Evolutionary conservation across 2,113 vertebrate species (phyloP), one percentile per base, ranked within the genome.

Genomic region (Phalacrocorax brasilianus): DNA sequence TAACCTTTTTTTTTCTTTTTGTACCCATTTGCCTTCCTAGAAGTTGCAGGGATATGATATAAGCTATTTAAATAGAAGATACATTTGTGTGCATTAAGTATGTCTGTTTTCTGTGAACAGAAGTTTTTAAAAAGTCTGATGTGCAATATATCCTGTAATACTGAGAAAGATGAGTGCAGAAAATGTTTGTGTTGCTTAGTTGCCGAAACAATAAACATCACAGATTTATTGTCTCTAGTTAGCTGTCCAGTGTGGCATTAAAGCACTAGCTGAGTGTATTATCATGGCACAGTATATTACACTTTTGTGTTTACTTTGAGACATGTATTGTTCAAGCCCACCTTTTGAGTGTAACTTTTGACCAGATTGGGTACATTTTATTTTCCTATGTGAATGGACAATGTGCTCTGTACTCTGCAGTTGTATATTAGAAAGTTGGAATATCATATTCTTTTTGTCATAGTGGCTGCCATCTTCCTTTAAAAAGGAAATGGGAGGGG

Each of bases 121-220:
- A 89, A 79, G 26, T 92, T 95, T 96, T 85, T 15, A 58, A 91
- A 87, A 82, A 76, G 61, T 71, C 80, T 74, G 14, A 53, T 73
- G 40, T 72, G 35, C 68, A 78, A 59, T 53, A 30, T 59, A 80
- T 93, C 91, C 67, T 88, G 47, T 55, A 84, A 76, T 44, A 73
- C 73, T 88, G 68, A 83, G 58, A 62, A 84, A 81, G 42, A 56
- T 73, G 52, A 53, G 45, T 56, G n/a, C 35, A 87, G 58, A 84
- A 91, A 92, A 88, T 10, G 15, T 67, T 85, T 35, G 19, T 40
- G 53, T 91, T 84, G 65, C 76, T 96, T 91, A 42, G 59, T 84
- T 93, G 63, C 55, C 90, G 88, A 89, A 93, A 89, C 59, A 91
- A 67, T 93, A 92, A 94, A 71, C 33, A 89, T 32, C 71, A 72